A percentile compares a stretch with the other conserved stretches of the same genome.
Evolutionary conservation across 2,113 vertebrate species (phyloP).

Genomic region (Natator depressus): DNA sequence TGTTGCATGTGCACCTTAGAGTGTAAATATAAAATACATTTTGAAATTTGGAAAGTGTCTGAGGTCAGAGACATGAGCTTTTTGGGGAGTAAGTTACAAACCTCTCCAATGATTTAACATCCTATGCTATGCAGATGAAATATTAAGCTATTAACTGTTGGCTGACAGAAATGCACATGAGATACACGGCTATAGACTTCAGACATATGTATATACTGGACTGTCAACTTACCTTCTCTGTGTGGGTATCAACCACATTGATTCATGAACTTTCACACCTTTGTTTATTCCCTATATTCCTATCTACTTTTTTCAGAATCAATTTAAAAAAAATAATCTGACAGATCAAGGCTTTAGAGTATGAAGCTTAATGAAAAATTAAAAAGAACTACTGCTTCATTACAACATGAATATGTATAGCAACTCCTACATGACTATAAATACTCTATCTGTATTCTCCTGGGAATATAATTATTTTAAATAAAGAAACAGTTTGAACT

Average conservation of each 20-base stretch:
- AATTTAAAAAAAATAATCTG: conserved; percentile 41
- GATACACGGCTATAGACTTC: conserved; percentile 17
- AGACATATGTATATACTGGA: conserved; percentile 7
- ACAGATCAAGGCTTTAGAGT: conserved; percentile 38
- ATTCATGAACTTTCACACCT: background rate
- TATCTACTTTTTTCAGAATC: background rate
- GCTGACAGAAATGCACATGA: conserved; percentile 65
- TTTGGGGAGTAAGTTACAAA: conserved; percentile 24
- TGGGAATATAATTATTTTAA: conserved; percentile 76
- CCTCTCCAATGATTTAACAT: conserved; percentile 36
- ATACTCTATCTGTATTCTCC: conserved; percentile 57
- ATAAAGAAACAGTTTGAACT: conserved; percentile 81
- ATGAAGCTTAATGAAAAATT: conserved; percentile 69
- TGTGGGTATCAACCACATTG: conserved; percentile 24
- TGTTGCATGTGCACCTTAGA: background rate
- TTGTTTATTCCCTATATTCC: conserved; percentile 44
- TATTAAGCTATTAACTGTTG: conserved; percentile 71
- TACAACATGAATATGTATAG: conserved; percentile 32
- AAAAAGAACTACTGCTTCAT: conserved; percentile 53
- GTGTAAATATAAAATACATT: background rate
- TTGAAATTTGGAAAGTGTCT: background rate
- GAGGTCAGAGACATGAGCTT: conserved; percentile 32
- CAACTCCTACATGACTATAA: conserved; percentile 50
- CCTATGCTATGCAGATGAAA: conserved; percentile 72
- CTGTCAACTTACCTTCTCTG: background rate